Percentiles rank a stretch among this genome's conserved stretches.
Conservation (phyloP, 1,140 invertebrate genomes). For the Neotoxoptera formosana region DNA sequence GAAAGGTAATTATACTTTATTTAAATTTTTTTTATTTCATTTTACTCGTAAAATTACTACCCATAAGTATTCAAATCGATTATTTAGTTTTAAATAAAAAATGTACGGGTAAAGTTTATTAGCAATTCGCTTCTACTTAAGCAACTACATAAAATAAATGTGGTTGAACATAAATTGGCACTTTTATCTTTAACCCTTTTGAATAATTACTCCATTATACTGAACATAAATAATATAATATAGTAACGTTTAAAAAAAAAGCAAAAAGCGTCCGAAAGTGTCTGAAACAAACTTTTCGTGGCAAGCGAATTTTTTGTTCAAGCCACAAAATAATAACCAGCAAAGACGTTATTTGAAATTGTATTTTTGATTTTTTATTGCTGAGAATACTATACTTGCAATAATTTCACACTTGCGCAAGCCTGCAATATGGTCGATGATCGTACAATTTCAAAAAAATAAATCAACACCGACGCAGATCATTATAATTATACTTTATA, state of each 20-base stretch:
- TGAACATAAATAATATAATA: neutral
- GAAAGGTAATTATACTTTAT: neutral
- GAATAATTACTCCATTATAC: slow-evolving; percentile 11
- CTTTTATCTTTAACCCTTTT: slow-evolving; percentile 37
- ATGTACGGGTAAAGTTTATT: neutral
- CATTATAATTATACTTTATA: no score
- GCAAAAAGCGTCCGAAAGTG: neutral
- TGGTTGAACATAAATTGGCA: slow-evolving; percentile 30
- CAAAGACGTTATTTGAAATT: neutral
- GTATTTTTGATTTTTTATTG: neutral
- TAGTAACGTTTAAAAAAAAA: neutral
- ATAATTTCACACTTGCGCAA: no score
- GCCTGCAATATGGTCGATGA: neutral
- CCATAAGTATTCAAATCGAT: neutral
- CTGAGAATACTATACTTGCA: no score
- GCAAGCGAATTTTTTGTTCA: neutral
- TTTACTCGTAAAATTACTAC: neutral
- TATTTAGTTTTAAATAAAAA: neutral
- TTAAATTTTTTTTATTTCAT: neutral
- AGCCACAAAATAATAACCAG: neutral
- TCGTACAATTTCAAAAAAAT: neutral
- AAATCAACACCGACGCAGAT: neutral
- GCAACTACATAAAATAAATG: neutral
- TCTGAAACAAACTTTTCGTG: neutral
- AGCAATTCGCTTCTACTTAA: neutral